Percentiles rank a stretch among this genome's conserved stretches.
phyloP scores from a whole-genome alignment of 2,113 vertebrate species.

The Petroica traversi region DNA sequence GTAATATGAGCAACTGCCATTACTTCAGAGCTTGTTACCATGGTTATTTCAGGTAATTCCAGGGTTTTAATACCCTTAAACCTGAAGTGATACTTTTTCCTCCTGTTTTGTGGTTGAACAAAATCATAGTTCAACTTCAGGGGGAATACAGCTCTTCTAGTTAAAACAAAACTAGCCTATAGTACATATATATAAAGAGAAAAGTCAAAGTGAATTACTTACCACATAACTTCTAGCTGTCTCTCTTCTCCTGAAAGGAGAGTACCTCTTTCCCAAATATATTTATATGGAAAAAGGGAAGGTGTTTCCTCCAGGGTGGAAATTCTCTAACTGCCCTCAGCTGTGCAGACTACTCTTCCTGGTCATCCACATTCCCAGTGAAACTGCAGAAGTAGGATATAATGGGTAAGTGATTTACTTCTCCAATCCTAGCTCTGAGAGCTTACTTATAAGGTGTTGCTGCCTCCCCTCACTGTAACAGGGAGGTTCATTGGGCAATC shows the following conservation, averaged over 20 bases:
- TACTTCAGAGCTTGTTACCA: conserved; percentile 66
- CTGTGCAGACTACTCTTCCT: not conserved
- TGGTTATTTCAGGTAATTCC: conserved; percentile 70
- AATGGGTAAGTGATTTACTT: not conserved
- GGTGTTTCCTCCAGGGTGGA: not conserved
- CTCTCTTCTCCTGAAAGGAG: not conserved
- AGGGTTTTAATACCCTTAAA: conserved; percentile 61
- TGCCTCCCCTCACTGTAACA: not conserved
- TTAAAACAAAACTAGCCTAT: not conserved
- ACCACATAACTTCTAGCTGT: not conserved
- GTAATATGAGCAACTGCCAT: conserved; percentile 58
- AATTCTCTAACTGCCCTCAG: not conserved
- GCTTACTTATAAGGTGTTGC: not conserved
- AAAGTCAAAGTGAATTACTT: not conserved
- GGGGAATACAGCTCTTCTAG: not conserved
- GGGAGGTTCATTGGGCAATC: accelerated
- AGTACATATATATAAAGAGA: accelerated
- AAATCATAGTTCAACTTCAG: conserved; percentile 27
- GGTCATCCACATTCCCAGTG: not conserved
- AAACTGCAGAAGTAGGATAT: not conserved
- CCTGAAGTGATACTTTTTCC: conserved; percentile 34
- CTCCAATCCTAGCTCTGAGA: not conserved
- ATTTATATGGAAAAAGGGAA: not conserved
- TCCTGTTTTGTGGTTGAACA: not conserved
- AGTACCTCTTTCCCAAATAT: accelerated